Conservation (phyloP, 1,140 invertebrate genomes). For the Tetragnatha versicolor region DNA sequence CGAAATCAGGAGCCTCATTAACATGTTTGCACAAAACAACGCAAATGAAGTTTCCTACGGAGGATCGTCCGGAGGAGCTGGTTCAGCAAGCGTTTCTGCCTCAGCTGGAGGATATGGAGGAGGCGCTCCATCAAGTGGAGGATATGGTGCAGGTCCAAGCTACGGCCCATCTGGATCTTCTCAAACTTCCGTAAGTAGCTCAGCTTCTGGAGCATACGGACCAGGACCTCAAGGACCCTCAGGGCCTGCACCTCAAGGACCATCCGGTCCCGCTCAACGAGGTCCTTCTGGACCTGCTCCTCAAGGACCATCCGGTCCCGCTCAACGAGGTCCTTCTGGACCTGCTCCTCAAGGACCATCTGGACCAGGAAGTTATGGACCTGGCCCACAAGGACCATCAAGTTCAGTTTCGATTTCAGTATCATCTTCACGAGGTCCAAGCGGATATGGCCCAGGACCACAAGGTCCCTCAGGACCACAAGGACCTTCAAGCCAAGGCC, state of each 20-base stretch:
- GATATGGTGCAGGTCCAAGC: neutral
- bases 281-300: neutral
- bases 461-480: neutral
- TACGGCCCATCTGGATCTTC: neutral
- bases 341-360: neutral
- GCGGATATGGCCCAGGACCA: neutral
- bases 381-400: neutral
- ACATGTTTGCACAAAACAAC: neutral
- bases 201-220: neutral
- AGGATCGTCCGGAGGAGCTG: neutral
- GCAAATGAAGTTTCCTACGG: neutral
- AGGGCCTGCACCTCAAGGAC: neutral
- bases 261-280: neutral
- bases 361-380: neutral
- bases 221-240: neutral
- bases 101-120: neutral
- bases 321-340: neutral
- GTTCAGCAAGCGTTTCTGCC: neutral
- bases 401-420: neutral
- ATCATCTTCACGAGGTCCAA: neutral
- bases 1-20: constrained; percentile 4
- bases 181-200: neutral
- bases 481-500: neutral
- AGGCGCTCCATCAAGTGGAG: neutral
- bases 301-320: neutral